Base-by-base conservation (phyloP, 1,140 invertebrate genomes). In the Drosophila simulans region DNA sequence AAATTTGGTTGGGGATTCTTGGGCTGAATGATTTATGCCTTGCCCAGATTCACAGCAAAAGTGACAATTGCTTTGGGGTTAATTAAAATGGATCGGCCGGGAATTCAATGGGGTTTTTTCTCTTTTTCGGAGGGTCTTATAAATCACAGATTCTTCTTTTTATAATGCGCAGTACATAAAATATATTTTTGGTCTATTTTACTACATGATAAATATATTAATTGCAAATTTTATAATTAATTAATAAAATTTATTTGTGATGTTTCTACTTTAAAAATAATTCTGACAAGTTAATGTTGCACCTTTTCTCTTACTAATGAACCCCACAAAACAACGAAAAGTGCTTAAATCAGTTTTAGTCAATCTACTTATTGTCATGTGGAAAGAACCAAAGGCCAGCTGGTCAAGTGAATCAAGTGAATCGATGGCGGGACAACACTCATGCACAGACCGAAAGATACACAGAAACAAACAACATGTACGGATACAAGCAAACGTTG, bases 281-380 rank as follows among this genome's bases (percentile, higher is more conserved):
- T 8, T 31, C 7, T 8, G 7, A 8, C 27, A 31, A 8, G 7
- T 1, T 31, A 10, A 2, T 15, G 17, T 17, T 17, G 12, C 10
- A 12, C 22, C 5, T 34, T 17, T 15, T 5, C 13, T 20, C 4
- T 3, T 45, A 15, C 52, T 64, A 46, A 64, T 64, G 40, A 64
- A 70, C 35, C 22, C 35, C 31, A 25, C 37, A 5, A 5, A 34
- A 54, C 5, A 49, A 2, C 56, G 4, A 12, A 60, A 62, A 80
- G 71, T 52, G 65, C 59, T 71, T 86, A 80, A 82, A 82, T 86
- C 75, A 86, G 86, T 88, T 84, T 77, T 64, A 77, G 51, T 68
- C 39, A 25, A 63, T 60, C 31, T 60, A 60, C 55, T 43, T 43
- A 37, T 62, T 54, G 49, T 63, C 52, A 64, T 58, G 62, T 72